Percentiles rank a stretch among this genome's conserved stretches.
Conservation (phyloP, 2,113 vertebrate genomes). For the Pelmatolapia mariae region DNA sequence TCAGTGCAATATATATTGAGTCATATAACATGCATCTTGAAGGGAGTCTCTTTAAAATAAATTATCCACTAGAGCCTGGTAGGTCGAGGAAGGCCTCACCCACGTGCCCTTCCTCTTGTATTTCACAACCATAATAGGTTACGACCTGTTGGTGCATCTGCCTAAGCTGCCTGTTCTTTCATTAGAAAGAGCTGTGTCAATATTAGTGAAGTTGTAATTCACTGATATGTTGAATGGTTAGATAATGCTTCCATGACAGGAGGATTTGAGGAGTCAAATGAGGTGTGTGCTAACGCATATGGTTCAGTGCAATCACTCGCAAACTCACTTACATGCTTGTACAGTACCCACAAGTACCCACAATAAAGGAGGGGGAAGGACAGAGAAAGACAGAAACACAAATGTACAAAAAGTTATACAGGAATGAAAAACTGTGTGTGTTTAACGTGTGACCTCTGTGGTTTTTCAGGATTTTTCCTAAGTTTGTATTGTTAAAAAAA, state of each 20-base stretch:
- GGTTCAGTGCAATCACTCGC: neutral
- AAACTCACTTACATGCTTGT: neutral
- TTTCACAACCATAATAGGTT: slow-evolving; percentile 27
- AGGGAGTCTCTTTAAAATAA: neutral
- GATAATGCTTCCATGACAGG: slow-evolving; percentile 18
- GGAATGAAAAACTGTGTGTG: neutral
- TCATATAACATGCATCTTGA: neutral
- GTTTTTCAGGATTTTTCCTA: neutral
- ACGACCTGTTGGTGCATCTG: slow-evolving; percentile 32
- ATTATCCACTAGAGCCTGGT: neutral
- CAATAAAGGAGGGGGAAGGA: neutral
- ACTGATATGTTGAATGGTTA: slow-evolving; percentile 10
- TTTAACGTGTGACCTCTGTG: neutral
- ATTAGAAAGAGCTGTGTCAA: slow-evolving; percentile 45
- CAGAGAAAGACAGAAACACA: neutral
- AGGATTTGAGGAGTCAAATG: slow-evolving; percentile 6
- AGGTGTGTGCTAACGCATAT: slow-evolving; percentile 4
- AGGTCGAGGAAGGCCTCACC: neutral
- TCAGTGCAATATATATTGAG: neutral
- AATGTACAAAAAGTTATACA: neutral
- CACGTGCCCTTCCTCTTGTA: slow-evolving; percentile 4
- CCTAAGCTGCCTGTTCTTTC: neutral
- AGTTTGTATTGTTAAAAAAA: neutral
- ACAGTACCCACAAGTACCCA: neutral
- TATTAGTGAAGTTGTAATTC: slow-evolving; percentile 50